A percentile compares a stretch with the other conserved stretches of the same genome.
Evolutionary conservation across 2,797 vertebrate genomes (phyloP).

Genomic region (Eupleurogrammus muticus): DNA sequence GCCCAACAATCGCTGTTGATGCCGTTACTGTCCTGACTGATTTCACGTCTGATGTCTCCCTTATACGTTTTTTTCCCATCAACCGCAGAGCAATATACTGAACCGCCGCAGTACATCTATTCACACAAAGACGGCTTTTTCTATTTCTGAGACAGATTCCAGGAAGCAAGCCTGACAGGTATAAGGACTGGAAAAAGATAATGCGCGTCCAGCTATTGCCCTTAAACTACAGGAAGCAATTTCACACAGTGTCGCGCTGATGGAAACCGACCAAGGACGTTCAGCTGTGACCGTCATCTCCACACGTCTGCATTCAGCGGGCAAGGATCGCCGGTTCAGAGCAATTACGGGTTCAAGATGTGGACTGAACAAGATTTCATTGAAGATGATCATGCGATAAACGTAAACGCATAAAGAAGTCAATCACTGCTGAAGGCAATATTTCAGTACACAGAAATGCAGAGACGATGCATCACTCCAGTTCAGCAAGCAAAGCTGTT

Average conservation of each 20-base stretch:
- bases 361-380: slow-evolving; percentile 4
- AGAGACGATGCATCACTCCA: background rate
- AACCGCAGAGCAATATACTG: background rate
- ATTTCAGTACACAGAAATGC: background rate
- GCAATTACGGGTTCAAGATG: slow-evolving; percentile 13
- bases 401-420: slow-evolving; percentile 8
- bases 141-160: slow-evolving; percentile 3
- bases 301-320: background rate
- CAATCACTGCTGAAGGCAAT: background rate
- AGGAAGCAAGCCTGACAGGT: slow-evolving; percentile 11
- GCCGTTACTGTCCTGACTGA: background rate
- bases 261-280: slow-evolving; percentile 23
- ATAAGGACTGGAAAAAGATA: slow-evolving; percentile 8
- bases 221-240: slow-evolving; percentile 8
- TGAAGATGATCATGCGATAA: background rate
- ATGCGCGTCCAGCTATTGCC: background rate
- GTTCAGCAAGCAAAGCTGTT: background rate
- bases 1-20: background rate
- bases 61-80: background rate
- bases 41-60: background rate
- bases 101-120: background rate
- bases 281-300: background rate
- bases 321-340: slow-evolving; percentile 3
- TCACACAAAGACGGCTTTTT: background rate
- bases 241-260: background rate